Percentiles rank a stretch among this genome's conserved stretches.
Conservation (phyloP, 2,113 vertebrate species). For the Sialia sialis region DNA sequence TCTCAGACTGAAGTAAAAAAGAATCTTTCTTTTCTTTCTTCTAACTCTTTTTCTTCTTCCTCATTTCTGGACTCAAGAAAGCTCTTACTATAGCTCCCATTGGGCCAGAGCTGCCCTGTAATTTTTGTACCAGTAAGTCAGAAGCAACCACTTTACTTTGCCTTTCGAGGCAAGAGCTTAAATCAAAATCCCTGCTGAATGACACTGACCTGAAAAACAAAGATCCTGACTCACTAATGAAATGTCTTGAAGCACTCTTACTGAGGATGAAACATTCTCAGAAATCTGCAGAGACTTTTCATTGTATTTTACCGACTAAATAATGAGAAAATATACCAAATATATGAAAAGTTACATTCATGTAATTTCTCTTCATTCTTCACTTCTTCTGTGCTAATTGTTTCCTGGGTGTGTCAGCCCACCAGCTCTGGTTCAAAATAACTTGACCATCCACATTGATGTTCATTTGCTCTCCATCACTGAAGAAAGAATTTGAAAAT, state of each 20-base stretch:
- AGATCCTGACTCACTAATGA: not conserved
- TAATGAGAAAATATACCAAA: not conserved
- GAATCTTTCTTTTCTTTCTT: not conserved
- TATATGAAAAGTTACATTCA: not conserved
- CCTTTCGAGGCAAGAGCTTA: not conserved
- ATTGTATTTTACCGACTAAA: not conserved
- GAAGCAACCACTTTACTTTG: not conserved
- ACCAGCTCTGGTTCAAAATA: not conserved
- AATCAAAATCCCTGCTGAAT: not conserved
- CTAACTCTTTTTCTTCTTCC: not conserved
- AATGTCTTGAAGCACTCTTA: not conserved
- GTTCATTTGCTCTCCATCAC: not conserved
- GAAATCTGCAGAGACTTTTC: fast-evolving
- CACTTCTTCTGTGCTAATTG: not conserved
- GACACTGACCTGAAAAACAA: not conserved
- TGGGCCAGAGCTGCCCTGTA: not conserved
- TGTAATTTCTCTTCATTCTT: not conserved
- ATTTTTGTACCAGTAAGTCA: not conserved
- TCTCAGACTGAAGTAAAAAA: not conserved
- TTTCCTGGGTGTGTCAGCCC: not conserved
- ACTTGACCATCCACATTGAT: not conserved
- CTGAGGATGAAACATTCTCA: not conserved
- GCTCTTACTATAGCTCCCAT: not conserved
- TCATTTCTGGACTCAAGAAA: not conserved
- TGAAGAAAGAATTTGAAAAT: not conserved